Conservation (phyloP, 1,140 invertebrate species). For the Drosophila pectinifera region DNA sequence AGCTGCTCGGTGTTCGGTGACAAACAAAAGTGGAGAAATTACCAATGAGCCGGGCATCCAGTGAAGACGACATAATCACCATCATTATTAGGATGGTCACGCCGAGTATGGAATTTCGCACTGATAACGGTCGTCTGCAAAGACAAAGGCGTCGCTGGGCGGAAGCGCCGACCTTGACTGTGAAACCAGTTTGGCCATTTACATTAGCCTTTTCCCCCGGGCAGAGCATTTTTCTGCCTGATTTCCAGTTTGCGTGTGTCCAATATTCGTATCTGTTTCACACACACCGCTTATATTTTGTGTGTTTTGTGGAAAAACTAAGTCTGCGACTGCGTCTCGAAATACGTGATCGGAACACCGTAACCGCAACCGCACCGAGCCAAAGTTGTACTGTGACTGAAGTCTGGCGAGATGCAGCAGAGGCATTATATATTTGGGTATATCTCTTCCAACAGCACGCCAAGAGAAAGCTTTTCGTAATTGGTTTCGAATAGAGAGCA, state of each 20-base stretch:
- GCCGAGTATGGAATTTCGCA: slow-evolving; percentile 43
- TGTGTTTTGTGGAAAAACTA: slow-evolving; percentile 19
- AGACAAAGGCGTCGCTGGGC: slow-evolving; percentile 28
- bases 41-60: slow-evolving; percentile 69
- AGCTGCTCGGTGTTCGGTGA: slow-evolving; percentile 20
- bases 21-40: slow-evolving; percentile 75
- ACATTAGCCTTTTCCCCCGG: slow-evolving; percentile 66
- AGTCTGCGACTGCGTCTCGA: slow-evolving; percentile 4
- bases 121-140: slow-evolving; percentile 38
- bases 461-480: slow-evolving; percentile 49
- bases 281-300: slow-evolving; percentile 2
- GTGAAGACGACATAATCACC: slow-evolving; percentile 66
- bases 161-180: slow-evolving; percentile 79
- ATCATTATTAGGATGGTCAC: slow-evolving; percentile 33
- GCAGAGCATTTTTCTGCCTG: slow-evolving; percentile 60
- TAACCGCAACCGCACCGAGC: slow-evolving; percentile 29
- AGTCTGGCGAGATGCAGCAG: slow-evolving; percentile 45
- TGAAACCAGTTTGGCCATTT: slow-evolving; percentile 76
- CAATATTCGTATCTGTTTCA: slow-evolving; percentile 19
- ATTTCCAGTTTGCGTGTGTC: slow-evolving; percentile 53
- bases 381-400: slow-evolving; percentile 61
- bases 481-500: background rate
- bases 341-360: slow-evolving; percentile 18
- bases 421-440: slow-evolving; percentile 59
- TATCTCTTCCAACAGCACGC: slow-evolving; percentile 18